These are phyloP conservation scores for Urocitellus parryii DNA, from an alignment of 2,113 vertebrate species.

Conservation along the genomic window DNA sequence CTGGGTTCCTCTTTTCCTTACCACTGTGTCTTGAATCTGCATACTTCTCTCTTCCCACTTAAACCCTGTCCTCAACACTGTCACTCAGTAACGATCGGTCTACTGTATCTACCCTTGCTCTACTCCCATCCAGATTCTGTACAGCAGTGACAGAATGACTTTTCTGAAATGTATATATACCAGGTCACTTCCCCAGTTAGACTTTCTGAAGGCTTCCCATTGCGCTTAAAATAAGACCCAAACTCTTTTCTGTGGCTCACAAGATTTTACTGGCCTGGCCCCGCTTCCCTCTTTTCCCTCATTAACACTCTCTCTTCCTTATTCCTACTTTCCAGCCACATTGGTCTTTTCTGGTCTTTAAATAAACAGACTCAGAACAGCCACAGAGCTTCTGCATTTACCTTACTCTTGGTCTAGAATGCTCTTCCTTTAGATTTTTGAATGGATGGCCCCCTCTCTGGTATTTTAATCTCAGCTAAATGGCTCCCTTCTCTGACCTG, in stretches of 20 bases:
- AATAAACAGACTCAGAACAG: not conserved
- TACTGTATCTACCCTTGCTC: fast-evolving
- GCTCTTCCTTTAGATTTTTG: not conserved
- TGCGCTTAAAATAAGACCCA: not conserved
- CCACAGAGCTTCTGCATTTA: not conserved
- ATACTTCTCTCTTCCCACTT: not conserved
- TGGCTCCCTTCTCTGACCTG: not conserved
- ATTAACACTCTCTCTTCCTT: not conserved
- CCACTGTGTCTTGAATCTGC: not conserved
- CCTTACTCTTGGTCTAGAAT: conserved; percentile 22
- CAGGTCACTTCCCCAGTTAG: not conserved
- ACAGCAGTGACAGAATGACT: not conserved
- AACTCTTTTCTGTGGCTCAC: fast-evolving
- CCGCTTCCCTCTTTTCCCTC: not conserved
- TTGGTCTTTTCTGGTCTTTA: not conserved
- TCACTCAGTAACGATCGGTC: fast-evolving
- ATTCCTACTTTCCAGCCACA: not conserved
- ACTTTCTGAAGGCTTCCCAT: not conserved
- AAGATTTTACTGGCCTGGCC: not conserved
- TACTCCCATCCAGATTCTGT: not conserved
- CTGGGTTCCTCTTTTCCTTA: not conserved
- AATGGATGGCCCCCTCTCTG: not conserved
- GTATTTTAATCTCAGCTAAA: not conserved
- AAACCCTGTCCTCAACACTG: not conserved
- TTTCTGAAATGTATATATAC: not conserved